A percentile compares a stretch with the other conserved stretches of the same genome.
phyloP scores from a whole-genome alignment of 2,888 invertebrate genomes.

The Sabatieria punctata region DNA sequence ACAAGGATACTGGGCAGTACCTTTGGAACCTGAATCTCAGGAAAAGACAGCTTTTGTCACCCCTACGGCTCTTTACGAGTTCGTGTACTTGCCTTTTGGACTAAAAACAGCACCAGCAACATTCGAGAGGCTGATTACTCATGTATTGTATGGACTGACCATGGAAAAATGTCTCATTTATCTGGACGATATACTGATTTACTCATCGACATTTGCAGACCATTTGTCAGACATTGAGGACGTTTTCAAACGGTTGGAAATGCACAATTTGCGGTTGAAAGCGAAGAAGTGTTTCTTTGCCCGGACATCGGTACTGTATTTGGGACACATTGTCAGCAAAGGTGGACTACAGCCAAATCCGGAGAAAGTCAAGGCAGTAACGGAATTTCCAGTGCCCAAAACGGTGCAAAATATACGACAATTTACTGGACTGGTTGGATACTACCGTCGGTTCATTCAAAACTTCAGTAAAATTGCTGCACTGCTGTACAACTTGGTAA shows the following conservation, averaged over 20 bases:
- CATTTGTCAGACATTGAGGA: not conserved
- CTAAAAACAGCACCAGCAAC: constrained; percentile 5
- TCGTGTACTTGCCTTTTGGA: constrained; percentile 11
- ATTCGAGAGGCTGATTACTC: constrained; percentile 11
- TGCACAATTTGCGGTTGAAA: not conserved
- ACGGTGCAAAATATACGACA: not conserved
- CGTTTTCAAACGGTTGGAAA: not conserved
- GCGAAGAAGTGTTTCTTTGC: not conserved
- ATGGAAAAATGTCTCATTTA: not conserved
- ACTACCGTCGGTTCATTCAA: not conserved
- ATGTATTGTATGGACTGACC: not conserved
- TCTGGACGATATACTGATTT: not conserved
- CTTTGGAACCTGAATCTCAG: constrained; percentile 1
- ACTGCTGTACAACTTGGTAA: not conserved
- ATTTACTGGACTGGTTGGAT: not conserved
- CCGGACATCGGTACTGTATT: not conserved
- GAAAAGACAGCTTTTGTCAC: constrained; percentile 10
- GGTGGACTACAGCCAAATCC: not conserved
- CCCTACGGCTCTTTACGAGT: constrained; percentile 8
- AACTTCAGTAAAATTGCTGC: not conserved
- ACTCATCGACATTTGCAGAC: not conserved
- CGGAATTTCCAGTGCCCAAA: not conserved
- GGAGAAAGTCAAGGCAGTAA: not conserved
- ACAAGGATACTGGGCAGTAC: constrained; percentile 11
- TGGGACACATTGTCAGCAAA: not conserved